These are phyloP conservation scores for Conchocele bisecta DNA, from an alignment of 2,888 invertebrate species.

Conservation along the genomic window DNA sequence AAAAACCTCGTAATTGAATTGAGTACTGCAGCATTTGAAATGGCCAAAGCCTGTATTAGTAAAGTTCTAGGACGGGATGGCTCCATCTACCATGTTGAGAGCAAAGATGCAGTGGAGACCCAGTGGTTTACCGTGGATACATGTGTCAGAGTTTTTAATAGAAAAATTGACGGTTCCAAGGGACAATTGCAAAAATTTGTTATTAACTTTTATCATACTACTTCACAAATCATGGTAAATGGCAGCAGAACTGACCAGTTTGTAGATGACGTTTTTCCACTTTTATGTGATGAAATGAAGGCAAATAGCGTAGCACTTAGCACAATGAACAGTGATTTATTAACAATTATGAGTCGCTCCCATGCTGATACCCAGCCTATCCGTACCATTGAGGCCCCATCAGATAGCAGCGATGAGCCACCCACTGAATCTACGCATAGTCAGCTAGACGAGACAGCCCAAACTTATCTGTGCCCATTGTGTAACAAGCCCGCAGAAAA, in stretches of 20 bases:
- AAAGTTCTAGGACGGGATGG: background rate
- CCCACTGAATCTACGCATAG: background rate
- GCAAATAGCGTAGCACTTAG: background rate
- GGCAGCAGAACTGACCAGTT: constrained; percentile 9
- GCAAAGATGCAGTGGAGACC: background rate
- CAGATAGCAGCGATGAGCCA: background rate
- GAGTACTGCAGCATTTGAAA: constrained; percentile 12
- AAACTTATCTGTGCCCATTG: too few relatives aligned
- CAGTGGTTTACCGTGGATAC: constrained; percentile 6
- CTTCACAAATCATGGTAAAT: constrained; percentile 1
- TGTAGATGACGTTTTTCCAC: background rate
- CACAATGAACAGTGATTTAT: background rate
- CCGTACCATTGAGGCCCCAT: background rate
- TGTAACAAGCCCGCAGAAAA: too few relatives aligned
- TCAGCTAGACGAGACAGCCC: too few relatives aligned
- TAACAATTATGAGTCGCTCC: background rate
- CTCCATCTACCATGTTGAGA: background rate
- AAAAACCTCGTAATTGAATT: constrained; percentile 1
- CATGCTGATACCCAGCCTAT: background rate
- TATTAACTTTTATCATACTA: constrained; percentile 10
- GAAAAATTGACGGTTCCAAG: constrained; percentile 1
- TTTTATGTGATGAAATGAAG: background rate
- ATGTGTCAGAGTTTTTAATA: constrained; percentile 12
- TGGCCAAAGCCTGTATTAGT: background rate
- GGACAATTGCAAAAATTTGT: constrained; percentile 3